Conservation (phyloP, 2,113 vertebrate species). For the human (Homo sapiens) region GRCh38 chr12:60111001-60111500, state of each 20-base stretch:
- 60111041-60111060: not conserved
- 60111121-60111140: not conserved
- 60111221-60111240: not conserved
- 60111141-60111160: not conserved
- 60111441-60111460: not conserved
- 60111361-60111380: not conserved
- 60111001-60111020: not conserved
- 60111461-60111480: not conserved
- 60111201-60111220: not conserved
- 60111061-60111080: not conserved
- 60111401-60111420: fast-evolving
- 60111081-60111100: not conserved
- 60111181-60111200: not conserved
- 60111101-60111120: not conserved
- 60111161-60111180: not conserved
- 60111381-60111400: not conserved
- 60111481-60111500: not conserved
- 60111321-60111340: not conserved
- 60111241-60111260: not conserved
- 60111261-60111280: not conserved
- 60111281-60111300: not conserved
- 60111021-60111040: slow-evolving; percentile 32
- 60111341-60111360: not conserved
- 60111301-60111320: not conserved
- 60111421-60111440: not conserved